Base-by-base conservation (phyloP, 2,888 invertebrate species). In the Quadroppia sp. region DNA sequence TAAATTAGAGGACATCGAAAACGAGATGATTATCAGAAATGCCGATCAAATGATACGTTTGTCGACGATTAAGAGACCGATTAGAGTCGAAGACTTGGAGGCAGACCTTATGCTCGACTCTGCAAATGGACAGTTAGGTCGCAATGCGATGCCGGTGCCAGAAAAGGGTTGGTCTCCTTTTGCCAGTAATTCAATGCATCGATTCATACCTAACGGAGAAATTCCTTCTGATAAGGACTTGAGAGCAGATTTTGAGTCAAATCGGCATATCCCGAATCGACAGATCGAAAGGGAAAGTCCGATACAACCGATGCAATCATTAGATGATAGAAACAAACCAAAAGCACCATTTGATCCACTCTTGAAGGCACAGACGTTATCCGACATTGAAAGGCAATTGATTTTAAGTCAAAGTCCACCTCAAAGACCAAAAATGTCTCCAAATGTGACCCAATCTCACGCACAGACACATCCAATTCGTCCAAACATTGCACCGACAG, bases 31-130 rank as follows among this genome's bases (percentile, higher is more conserved):
- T 69, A 69, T 25, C 17, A 42, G 45, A 69, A 69, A 69, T 25
- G 45, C 9, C 45, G 45, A 69, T 69, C 20, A 69, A 17, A 25
- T 69, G 25, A 25, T 15, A 20, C 69, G 20, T 20, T 45, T 69
- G 45, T 42, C 69, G 11, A 69, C 69, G 2, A 69, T 69, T 69
- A 23, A 69, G 28, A 69, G 45, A 25, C 45, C 69, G 9, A 69
- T 69, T 28, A 70, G 69, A 59, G 28, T 40, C 17, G 75, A 75
- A 48, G 75, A 75, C 23, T 71, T 75, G 32, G 75, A 75, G 59
- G 61, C 71, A 28, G 64, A 45, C n/a, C 20, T 69, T 7, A 11
- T 69, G 28, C 20, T 20, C n/a, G 25, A 67, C 13, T 50, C 71
- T 1, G 1, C 30, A 9, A 56, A 30, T 30, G 9, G 11, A 4